phyloP scores from a whole-genome alignment of 2,797 vertebrate species.

The Karalla daura region DNA sequence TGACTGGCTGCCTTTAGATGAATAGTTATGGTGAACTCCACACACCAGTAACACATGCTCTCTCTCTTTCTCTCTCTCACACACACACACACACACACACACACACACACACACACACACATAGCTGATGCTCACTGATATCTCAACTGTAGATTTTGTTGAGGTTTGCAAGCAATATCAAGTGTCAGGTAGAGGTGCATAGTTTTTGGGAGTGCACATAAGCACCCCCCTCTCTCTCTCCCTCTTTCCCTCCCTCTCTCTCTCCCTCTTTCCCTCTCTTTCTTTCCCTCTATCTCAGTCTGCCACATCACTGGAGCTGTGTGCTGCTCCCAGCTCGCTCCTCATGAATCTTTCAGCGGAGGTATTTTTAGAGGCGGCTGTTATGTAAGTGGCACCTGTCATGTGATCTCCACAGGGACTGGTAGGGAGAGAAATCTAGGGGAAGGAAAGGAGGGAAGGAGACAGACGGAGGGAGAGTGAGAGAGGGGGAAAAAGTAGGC shows the following conservation, averaged over 20 bases:
- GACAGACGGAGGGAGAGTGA: slow-evolving; percentile 43
- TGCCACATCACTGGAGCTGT: slow-evolving; percentile 48
- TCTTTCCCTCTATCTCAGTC: slow-evolving; percentile 41
- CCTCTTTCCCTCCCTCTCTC: too few relatives aligned
- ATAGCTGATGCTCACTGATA: neutral
- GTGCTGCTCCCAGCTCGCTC: slow-evolving; percentile 56
- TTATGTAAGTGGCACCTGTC: slow-evolving; percentile 86
- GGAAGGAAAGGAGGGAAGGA: slow-evolving; percentile 36
- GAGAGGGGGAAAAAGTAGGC: slow-evolving; percentile 54
- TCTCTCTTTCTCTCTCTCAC: too few relatives aligned
- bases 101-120: too few relatives aligned
- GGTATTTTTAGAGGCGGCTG: slow-evolving; percentile 82
- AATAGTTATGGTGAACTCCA: slow-evolving; percentile 36
- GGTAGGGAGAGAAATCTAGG: slow-evolving; percentile 59
- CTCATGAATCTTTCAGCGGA: slow-evolving; percentile 83
- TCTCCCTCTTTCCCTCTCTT: too few relatives aligned
- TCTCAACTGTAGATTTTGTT: slow-evolving; percentile 8
- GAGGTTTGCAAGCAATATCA: slow-evolving; percentile 18
- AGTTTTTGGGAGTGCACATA: slow-evolving; percentile 15
- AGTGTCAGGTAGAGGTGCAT: neutral
- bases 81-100: too few relatives aligned
- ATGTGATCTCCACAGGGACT: slow-evolving; percentile 79
- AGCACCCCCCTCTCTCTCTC: too few relatives aligned
- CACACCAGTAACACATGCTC: slow-evolving; percentile 10
- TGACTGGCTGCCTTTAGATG: slow-evolving; percentile 53